Base-by-base conservation (phyloP, 2,888 invertebrate genomes). In the Agonopterix subpropinquella region DNA sequence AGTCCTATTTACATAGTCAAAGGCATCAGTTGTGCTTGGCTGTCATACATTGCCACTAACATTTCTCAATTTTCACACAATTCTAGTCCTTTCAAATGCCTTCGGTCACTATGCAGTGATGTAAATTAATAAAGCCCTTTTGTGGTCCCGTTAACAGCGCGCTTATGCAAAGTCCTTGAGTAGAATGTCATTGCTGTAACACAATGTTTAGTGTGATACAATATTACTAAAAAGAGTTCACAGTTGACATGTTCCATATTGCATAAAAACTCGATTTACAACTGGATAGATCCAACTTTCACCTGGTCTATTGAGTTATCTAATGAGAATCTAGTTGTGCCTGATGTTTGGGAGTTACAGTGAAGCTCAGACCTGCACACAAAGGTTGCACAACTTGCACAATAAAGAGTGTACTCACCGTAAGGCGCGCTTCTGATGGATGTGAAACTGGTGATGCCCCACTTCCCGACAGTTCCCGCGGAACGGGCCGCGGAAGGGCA, bases 371-470 rank as follows among this genome's bases (percentile, higher is more conserved):
- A 46, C 28, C 10, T 37, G 37, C 13, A 44, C n/a, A 13, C 55
- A 62, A 64, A 67, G 68, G 67, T 65, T 62, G 47, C 43, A 41
- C 47, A 42, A 52, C 37, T 11, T 44, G 15, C 11, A 15, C 35
- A 8, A 45, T 50, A 54, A 55, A 61, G 61, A 68, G 65, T 62
- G 55, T 63, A 8, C 46, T 69, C 81, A 92, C 93, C 93, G 82
- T 93, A 94, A 65, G 92, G 91, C 59, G 92, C 90, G 73, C 93
- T 96, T 67, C 97, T 90, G 55, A 96, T 94, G 3, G 96, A 96
- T 18, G 97, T 97, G 80, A 96, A 97, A 57, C 96, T 96, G 68
- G 96, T 96, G 78, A 96, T 95, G 61, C 97, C 97, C 96, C 97
- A 97, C 90, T 96, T 95, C 62, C 97, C 97, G 59, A 97, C 94